Evolutionary conservation across 2,113 vertebrate genomes (phyloP).

Genomic region (Arvicanthis niloticus): DNA sequence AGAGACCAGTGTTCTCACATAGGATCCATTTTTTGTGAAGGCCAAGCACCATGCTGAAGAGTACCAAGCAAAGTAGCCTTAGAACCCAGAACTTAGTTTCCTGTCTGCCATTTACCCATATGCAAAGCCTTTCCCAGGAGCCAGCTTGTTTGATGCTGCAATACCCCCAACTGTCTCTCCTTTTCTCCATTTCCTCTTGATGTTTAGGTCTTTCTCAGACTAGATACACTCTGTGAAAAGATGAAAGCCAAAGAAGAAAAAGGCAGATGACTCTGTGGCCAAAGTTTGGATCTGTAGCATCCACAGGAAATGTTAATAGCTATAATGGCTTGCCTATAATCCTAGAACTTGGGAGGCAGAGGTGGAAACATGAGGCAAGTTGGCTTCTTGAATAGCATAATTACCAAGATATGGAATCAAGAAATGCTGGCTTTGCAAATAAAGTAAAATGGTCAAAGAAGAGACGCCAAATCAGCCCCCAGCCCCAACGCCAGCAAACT

Average conservation of each 20-base stretch:
- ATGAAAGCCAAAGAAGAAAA: background rate
- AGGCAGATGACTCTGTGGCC: background rate
- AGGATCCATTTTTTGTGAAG: background rate
- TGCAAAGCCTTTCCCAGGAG: background rate
- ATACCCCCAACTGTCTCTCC: too few relatives aligned
- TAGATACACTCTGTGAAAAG: background rate
- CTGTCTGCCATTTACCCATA: rapidly evolving
- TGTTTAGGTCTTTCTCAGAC: background rate
- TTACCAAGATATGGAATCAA: background rate
- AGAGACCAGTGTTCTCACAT: conserved; percentile 33
- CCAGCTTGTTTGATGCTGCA: background rate
- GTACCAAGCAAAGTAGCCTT: rapidly evolving
- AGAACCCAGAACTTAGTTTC: background rate
- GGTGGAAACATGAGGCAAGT: background rate
- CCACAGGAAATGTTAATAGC: background rate
- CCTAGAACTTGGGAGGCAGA: background rate
- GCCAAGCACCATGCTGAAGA: background rate
- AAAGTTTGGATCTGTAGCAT: background rate
- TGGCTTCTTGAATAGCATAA: background rate
- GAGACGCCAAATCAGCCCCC: background rate
- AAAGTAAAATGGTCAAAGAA: background rate
- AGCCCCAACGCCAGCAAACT: too few relatives aligned
- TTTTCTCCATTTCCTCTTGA: background rate
- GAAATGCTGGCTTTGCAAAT: background rate
- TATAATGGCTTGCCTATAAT: background rate